Base-by-base conservation (phyloP, 2,797 vertebrate species). In the Echeneis naucrates region DNA sequence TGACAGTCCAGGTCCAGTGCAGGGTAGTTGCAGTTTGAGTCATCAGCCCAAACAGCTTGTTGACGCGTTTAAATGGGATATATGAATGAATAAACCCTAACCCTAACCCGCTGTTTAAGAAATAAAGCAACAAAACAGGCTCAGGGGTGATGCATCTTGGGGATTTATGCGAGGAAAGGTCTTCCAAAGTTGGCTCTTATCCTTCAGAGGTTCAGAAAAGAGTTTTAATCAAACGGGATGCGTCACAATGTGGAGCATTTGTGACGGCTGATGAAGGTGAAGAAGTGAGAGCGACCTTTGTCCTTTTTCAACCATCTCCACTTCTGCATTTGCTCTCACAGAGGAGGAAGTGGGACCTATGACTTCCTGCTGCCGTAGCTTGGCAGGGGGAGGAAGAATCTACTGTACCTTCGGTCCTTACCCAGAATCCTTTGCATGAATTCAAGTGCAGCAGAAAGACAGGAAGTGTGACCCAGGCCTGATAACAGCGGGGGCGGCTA, bases 331-430 rank as follows among this genome's bases (percentile, higher is more conserved):
- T 8, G 17, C 27, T 6, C 47, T 54, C 0, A 1, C 35, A 4
- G 8, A 90, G 68, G 81, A 88, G 92, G 92, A 94, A 93, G 89
- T 90, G 84, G 80, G 77, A 89, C 30, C 23, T 1, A 68, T 75
- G 82, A 87, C 91, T 90, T 93, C 89, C 91, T 92, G 90, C 60
- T 81, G 52, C 55, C 37, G 58, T 27, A 65, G 37, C 68, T 65
- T 47, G 71, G 70, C 5, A 7, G 50, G 7, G 53, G 1, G 5
- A 13, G 11, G 48, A 2, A 1, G 3, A 24, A 2, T 60, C 59
- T 52, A 7, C 14, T 4, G n/a, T 21, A 33, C 14, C 62, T 60
- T 48, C 16, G 2, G 21, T 16, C 17, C 17, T 59, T 76, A 87
- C 87, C 86, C 87, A 90, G 66, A 81, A 84, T 80, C 42, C 86